These are phyloP conservation scores for Pristionchus fissidentatus DNA, from an alignment of 2,888 invertebrate species.

Conservation along the genomic window DNA sequence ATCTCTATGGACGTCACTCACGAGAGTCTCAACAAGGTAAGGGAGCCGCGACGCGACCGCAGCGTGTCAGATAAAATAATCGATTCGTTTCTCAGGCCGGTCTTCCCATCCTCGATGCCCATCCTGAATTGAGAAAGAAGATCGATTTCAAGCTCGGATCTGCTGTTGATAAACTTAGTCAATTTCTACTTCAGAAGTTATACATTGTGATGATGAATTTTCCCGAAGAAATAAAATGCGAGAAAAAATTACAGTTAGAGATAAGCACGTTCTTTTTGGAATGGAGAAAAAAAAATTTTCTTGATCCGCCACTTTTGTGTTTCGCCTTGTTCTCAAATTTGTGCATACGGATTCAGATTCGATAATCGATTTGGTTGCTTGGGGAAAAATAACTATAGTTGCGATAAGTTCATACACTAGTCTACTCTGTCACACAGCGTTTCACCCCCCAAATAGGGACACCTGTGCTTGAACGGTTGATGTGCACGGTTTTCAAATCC, in stretches of 20 bases:
- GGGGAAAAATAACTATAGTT: too few species aligned
- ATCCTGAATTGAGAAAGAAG: slow-evolving; percentile 52
- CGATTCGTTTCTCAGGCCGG: slow-evolving; percentile 48
- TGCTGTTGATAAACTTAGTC: slow-evolving; percentile 55
- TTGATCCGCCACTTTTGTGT: neutral
- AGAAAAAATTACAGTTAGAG: too few species aligned
- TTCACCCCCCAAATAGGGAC: neutral
- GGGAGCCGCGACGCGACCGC: neutral
- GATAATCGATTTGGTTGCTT: too few species aligned
- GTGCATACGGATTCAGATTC: too few species aligned
- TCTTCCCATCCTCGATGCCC: slow-evolving; percentile 50
- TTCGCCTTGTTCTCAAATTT: slow-evolving; percentile 13
- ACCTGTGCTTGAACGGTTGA: too few species aligned
- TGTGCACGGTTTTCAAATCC: too few species aligned
- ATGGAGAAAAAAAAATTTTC: neutral
- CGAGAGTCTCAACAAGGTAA: slow-evolving; percentile 53
- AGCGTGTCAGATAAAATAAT: too few species aligned
- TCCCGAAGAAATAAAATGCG: too few species aligned
- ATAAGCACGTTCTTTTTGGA: too few species aligned
- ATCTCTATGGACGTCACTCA: slow-evolving; percentile 74
- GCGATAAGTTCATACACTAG: too few species aligned
- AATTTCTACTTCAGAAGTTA: neutral
- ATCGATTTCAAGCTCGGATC: slow-evolving; percentile 54
- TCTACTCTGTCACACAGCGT: too few species aligned
- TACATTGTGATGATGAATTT: neutral